phyloP scores from a whole-genome alignment of 1,140 invertebrate species.

The Bombus vancouverensis region DNA sequence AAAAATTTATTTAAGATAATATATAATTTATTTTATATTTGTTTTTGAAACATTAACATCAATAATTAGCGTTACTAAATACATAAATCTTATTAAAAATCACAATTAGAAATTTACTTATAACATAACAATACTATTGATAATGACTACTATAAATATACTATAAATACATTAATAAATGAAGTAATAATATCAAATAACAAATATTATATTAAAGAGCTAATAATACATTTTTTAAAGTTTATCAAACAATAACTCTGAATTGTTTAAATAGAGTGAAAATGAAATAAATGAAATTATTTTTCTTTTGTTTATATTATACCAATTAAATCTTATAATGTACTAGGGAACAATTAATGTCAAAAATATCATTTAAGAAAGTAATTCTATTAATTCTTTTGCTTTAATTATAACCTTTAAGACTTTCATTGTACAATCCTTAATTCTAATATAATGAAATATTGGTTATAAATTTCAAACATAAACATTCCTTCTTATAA shows the following conservation, averaged over 20 bases:
- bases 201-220: neutral
- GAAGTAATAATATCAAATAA: neutral
- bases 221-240: neutral
- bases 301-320: neutral
- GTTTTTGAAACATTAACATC: neutral
- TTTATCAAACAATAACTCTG: neutral
- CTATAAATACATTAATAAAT: neutral
- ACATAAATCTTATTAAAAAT: neutral
- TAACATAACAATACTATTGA: neutral
- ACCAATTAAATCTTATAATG: neutral
- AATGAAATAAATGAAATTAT: neutral
- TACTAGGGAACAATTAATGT: neutral
- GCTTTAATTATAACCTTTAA: neutral
- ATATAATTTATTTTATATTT: neutral
- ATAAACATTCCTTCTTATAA: neutral
- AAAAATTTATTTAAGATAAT: neutral
- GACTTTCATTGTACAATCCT: neutral
- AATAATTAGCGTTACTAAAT: neutral
- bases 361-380: neutral
- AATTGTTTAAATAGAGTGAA: neutral
- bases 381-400: neutral
- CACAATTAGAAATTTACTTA: neutral
- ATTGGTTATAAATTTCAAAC: neutral
- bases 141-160: neutral
- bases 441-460: neutral